phyloP scores from a whole-genome alignment of 2,888 invertebrate species.

The Galerucella nymphaeae region DNA sequence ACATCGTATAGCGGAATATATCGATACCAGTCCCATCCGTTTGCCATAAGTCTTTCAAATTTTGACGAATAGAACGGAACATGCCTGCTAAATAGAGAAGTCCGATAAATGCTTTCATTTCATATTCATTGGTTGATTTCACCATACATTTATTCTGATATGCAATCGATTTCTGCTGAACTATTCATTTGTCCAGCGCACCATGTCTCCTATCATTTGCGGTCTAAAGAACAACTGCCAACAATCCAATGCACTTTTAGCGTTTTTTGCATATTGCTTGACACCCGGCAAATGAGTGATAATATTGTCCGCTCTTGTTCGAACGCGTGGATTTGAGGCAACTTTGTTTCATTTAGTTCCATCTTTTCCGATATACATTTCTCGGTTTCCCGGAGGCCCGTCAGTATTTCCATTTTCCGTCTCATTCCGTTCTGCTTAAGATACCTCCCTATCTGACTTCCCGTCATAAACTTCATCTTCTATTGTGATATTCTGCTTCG shows the following conservation, averaged over 20 bases:
- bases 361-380: conserved; percentile 1
- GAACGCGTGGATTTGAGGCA: conserved; percentile 2
- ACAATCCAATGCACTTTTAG: conserved; percentile 18
- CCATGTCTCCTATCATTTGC: conserved; percentile 1
- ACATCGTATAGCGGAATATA: no score
- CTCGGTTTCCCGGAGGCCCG: not conserved
- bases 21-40: no score
- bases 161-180: no score
- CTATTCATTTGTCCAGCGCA: not conserved
- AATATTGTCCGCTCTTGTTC: conserved; percentile 12
- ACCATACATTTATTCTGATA: no score
- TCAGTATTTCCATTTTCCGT: not conserved
- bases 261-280: conserved; percentile 6
- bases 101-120: no score
- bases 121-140: no score
- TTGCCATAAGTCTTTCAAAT: no score
- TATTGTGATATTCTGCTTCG: conserved; percentile 22
- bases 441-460: conserved; percentile 9
- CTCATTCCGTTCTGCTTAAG: conserved; percentile 6
- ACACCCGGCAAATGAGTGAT: conserved; percentile 16
- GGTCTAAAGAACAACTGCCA: conserved; percentile 10
- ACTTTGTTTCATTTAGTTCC: not conserved
- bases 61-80: no score
- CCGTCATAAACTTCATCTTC: conserved; percentile 22
- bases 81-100: no score